phyloP scores from a whole-genome alignment of 2,888 invertebrate genomes.

The Galerucella pusilla region DNA sequence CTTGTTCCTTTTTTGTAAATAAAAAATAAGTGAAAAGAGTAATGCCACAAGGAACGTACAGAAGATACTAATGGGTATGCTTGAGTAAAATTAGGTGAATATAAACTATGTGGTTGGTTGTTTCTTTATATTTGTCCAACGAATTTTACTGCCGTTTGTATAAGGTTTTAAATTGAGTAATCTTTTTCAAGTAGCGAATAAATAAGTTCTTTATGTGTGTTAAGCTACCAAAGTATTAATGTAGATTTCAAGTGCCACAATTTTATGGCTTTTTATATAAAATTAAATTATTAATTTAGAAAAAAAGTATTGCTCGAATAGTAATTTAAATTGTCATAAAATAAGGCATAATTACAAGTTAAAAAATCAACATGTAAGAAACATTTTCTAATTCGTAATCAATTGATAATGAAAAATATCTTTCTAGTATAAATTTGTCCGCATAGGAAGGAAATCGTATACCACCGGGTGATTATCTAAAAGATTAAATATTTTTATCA shows the following conservation, averaged over 20 bases:
- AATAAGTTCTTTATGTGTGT: neutral
- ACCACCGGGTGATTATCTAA: neutral
- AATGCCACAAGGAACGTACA: too few relatives aligned
- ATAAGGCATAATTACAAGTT: neutral
- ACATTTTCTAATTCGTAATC: neutral
- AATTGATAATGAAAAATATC: neutral
- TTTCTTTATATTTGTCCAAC: neutral
- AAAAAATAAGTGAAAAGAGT: too few relatives aligned
- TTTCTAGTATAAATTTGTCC: neutral
- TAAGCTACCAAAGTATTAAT: neutral
- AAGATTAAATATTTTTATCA: constrained; percentile 1
- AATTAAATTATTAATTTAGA: neutral
- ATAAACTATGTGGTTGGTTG: neutral
- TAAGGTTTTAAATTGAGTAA: neutral
- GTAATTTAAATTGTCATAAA: neutral
- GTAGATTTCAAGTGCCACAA: neutral
- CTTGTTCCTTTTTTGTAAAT: too few relatives aligned
- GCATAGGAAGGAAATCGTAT: neutral
- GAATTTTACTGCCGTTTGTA: neutral
- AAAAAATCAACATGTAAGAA: neutral
- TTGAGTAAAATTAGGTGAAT: neutral
- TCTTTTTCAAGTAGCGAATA: neutral
- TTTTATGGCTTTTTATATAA: neutral
- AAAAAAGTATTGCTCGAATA: neutral
- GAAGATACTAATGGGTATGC: too few relatives aligned